Evolutionary conservation across 2,888 invertebrate genomes (phyloP), one percentile per base, ranked within the genome.

Genomic region (Urechis unicinctus): DNA sequence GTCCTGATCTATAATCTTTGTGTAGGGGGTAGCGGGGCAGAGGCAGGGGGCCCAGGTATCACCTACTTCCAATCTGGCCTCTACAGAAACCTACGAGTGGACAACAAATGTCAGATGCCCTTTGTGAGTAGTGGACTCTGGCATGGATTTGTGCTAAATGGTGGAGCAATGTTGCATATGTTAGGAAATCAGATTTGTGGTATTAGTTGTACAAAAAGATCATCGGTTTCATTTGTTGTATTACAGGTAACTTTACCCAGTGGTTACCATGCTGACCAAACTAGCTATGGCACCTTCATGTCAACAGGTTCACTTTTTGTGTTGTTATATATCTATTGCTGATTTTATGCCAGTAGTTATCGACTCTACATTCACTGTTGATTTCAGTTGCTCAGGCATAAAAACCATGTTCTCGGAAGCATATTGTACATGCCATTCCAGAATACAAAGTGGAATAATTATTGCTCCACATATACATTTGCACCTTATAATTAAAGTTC

Each of bases 41-140:
- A 69, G 48, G 42, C 55, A 3, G 69, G 69, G 3, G 69, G 69
- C 1, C 69, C 69, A 2, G 69, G 69, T 3, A 56, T 67, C 9
- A 58, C 59, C 2, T 69, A 69, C 56, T 56, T 69, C 41, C 53
- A 67, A 21, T 21, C n/a, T 1, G 44, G 51, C n/a, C 44, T 57
- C 2, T 41, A 52, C 25, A 43, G 57, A 26, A 65, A 67, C 45
- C 56, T 69, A 9, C 57, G 69, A 30, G 59, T 68, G 6, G 69
- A 69, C 55, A 69, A 69, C 53, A 59, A 62, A 47, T 69, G 69
- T 53, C 64, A 65, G 48, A 55, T 52, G 42, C 68, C 69, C 30
- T 56, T 31, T 52, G 64, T 67, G 55, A 9, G 48, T 25, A 21
- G 45, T 6, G 21, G 6, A 13, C 36, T 13, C 45, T 9, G 9